Conservation (phyloP, 2,888 invertebrate species). For the Noctua comes region DNA sequence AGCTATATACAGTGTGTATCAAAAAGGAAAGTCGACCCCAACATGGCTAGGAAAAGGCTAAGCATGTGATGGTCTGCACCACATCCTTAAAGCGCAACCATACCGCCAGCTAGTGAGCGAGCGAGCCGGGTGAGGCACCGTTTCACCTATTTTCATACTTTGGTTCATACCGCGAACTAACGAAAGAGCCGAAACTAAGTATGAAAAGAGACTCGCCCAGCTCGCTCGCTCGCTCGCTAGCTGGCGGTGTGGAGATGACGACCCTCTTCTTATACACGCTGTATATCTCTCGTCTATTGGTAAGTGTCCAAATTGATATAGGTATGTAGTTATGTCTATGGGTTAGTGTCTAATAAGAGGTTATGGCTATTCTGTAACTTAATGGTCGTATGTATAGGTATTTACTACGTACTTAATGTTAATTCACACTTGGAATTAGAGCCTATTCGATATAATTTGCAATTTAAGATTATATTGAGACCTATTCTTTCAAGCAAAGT, state of each 20-base stretch:
- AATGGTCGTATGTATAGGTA: neutral
- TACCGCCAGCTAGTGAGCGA: too few species aligned
- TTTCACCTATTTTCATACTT: too few species aligned
- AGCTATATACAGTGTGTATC: neutral
- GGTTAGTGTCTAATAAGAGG: slow-evolving; percentile 13
- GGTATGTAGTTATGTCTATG: neutral
- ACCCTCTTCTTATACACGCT: neutral
- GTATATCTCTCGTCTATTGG: slow-evolving; percentile 40
- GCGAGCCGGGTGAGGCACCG: too few species aligned
- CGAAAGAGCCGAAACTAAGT: too few species aligned
- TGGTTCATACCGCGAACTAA: too few species aligned
- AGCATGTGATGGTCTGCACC: neutral
- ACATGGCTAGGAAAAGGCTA: too few species aligned
- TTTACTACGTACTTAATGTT: slow-evolving; percentile 2
- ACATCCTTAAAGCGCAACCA: neutral
- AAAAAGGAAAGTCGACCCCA: neutral
- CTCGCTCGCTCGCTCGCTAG: too few species aligned
- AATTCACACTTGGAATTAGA: neutral
- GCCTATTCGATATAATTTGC: neutral
- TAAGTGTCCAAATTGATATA: slow-evolving; percentile 54
- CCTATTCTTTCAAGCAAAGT: neutral
- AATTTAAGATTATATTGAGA: neutral
- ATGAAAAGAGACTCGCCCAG: too few species aligned
- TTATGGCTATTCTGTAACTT: slow-evolving; percentile 1
- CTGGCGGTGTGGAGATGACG: too few species aligned